A percentile compares a stretch with the other conserved stretches of the same genome.
Conservation (phyloP, 2,113 vertebrate genomes). For the Cercocebus atys region DNA sequence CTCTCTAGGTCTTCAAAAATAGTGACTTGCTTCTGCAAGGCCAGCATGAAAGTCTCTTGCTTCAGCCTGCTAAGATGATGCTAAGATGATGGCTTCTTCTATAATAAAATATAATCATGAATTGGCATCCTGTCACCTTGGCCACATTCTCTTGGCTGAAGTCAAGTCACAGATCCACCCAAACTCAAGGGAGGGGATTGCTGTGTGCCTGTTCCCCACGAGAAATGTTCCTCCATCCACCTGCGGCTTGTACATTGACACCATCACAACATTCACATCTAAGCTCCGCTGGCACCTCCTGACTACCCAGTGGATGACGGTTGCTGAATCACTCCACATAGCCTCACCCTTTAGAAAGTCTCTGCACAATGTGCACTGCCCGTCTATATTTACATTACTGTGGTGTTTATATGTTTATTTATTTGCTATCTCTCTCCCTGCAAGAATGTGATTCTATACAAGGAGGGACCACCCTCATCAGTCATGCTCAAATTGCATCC, state of each 20-base stretch:
- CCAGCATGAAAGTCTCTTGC: background rate
- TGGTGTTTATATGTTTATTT: too few relatives aligned
- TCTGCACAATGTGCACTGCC: rapidly evolving
- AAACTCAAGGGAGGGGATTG: too few relatives aligned
- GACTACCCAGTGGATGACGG: rapidly evolving
- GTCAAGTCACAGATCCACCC: too few relatives aligned
- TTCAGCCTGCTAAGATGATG: background rate
- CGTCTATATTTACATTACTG: rapidly evolving
- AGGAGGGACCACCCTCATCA: background rate
- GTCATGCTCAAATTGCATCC: too few relatives aligned
- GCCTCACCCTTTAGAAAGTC: too few relatives aligned
- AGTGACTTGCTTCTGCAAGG: background rate
- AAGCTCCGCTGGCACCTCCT: background rate
- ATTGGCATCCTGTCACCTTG: rapidly evolving
- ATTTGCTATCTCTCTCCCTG: background rate
- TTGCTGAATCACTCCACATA: rapidly evolving
- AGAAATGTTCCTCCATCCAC: rapidly evolving
- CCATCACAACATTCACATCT: too few relatives aligned
- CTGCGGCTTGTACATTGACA: rapidly evolving
- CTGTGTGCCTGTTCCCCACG: rapidly evolving
- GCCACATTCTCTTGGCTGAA: background rate
- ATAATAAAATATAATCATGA: too few relatives aligned
- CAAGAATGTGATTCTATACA: background rate
- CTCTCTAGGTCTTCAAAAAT: background rate
- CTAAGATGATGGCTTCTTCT: background rate